Base-by-base conservation (phyloP, 2,113 vertebrate genomes). In the Peucedramus taeniatus region DNA sequence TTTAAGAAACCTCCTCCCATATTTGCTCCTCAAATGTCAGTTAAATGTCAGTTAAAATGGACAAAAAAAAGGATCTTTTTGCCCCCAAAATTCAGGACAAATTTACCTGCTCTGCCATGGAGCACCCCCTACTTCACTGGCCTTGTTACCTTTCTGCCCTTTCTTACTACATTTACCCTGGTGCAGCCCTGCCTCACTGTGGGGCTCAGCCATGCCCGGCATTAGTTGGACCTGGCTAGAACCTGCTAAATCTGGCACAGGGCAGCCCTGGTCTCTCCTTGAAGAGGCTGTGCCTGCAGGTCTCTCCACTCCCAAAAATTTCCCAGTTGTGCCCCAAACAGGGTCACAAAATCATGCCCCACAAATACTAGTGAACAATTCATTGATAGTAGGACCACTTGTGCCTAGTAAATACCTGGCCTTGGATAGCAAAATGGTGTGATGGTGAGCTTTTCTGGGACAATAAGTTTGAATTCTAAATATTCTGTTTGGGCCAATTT, bases 121-220 rank as follows among this genome's bases (percentile, higher is more conserved):
- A 60, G 24, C n/a, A 89, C 7, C 10, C 54, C 13, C 11, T 16
- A 13, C 18, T 33, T 11, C n/a, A 49, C 15, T 65, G 37, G 15
- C 27, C 42, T 61, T 49, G 16, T 42, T 75, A 16, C 10, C 21
- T 53, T 76, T 37, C 37, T 63, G 44, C 26, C n/a, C 11, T 47
- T 77, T 69, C 26, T 82, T 42, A 31, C 31, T 4, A 2, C 0
- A 0, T 44, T 80, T 80, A 23, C 11, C 6, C 33, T 13, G 4
- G 30, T 47, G 4, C 2, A 6, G 3, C 22, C 4, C 31, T 9
- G 4, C 2, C 4, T 7, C 2, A 1, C 49, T 18, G 26, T 1
- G 0, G 26, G 33, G 35, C 40, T 24, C 3, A 10, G 23, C 22
- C 0, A 0, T 57, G 59, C 35, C 49, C 19, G 4, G 31, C 14